Evolutionary conservation across 1,140 invertebrate genomes (phyloP).

Genomic region (Reticulitermes speratus): DNA sequence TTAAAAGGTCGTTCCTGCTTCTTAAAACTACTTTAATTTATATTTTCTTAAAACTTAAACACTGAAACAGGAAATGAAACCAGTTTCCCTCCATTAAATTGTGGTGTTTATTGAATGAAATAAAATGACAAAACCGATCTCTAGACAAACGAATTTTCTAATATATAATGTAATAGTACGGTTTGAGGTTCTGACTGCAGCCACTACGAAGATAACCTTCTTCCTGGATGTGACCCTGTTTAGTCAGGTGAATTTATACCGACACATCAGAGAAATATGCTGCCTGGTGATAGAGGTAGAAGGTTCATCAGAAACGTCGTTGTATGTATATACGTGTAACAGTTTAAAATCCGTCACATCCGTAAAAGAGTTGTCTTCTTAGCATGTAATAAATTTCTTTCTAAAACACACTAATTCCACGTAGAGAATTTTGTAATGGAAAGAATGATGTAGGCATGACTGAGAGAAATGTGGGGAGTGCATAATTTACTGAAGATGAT

Average conservation of each 20-base stretch:
- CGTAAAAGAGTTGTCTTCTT: too few relatives aligned
- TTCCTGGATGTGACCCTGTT: too few relatives aligned
- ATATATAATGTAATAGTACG: not conserved
- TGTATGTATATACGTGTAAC: too few relatives aligned
- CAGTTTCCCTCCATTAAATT: conserved; percentile 7
- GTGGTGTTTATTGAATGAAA: not conserved
- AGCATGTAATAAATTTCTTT: not conserved
- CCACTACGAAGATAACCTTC: too few relatives aligned
- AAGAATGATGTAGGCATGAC: not conserved
- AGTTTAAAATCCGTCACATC: too few relatives aligned
- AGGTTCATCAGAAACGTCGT: too few relatives aligned
- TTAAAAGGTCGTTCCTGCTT: not conserved
- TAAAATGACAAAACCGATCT: not conserved
- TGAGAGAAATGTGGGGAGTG: not conserved
- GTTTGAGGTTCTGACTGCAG: too few relatives aligned
- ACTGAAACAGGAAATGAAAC: not conserved
- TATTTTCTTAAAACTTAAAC: not conserved
- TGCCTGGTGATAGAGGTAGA: too few relatives aligned
- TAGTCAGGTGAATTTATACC: too few relatives aligned
- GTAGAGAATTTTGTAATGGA: not conserved
- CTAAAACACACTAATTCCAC: not conserved
- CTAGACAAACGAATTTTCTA: conserved; percentile 5
- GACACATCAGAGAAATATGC: too few relatives aligned
- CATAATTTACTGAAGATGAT: not conserved
- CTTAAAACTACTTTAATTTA: not conserved